Base-by-base conservation (phyloP, 1,140 invertebrate species). In the Latrodectus geometricus region DNA sequence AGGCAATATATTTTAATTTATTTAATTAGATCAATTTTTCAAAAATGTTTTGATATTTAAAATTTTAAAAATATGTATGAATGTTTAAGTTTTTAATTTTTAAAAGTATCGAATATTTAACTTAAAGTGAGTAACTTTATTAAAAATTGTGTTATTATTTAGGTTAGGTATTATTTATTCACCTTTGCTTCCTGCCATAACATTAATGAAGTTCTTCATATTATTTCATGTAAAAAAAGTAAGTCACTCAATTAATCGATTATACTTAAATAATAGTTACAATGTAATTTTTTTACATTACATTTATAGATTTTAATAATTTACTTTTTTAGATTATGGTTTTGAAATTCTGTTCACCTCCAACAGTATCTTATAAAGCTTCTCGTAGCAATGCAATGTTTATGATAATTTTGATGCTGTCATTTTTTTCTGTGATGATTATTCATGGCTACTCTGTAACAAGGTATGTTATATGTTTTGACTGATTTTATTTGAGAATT, bases 171-270 rank as follows among this genome's bases (percentile, higher is more conserved):
- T 94, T 56, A 97, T 97, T 89, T 97, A 95, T 91, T 94, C 94
- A 61, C 96, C 96, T 0, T 92, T 97, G 8, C 90, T 97, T 49
- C 95, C 96, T 4, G 91, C 94, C 0, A 93, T 97, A 12, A 94
- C 95, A 0, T 92, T 94, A 0, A 86, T 96, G 21, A 94, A 96
- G 83, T 95, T 93, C 77, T 94, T 96, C 87, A 90, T 96, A 0
- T 91, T 96, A 75, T 97, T 97, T 90, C 96, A 97, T 89, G 92
- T 97, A 0, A 97, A 97, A 91, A 96, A 96, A 89, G 97, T 97
- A 54, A 50, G 87, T 88, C 23, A 14, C 5, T 23, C 49, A 14
- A 48, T 65, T 65, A 48, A 48, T n/a, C 35, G 0, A 14, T 56
- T 76, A 56, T 76, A 23, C 54, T 21, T 7, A 76, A 20, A 35